Percentiles rank a stretch among this genome's conserved stretches.
These are phyloP conservation scores for Gallinago jamesoni DNA, from an alignment of 2,113 vertebrate species.

Conservation along the genomic window DNA sequence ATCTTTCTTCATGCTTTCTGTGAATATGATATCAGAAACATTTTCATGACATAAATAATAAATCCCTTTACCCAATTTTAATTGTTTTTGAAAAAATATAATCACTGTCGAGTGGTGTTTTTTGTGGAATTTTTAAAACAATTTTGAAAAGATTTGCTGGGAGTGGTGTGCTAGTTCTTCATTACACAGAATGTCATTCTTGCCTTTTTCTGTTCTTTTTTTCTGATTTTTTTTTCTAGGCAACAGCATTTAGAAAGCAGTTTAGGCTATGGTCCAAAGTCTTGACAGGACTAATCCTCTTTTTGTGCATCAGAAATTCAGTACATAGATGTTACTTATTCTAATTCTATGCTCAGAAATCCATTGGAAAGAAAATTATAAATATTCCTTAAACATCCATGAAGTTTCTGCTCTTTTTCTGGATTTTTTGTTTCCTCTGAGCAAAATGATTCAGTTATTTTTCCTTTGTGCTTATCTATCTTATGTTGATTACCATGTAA, in stretches of 20 bases:
- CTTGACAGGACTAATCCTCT: not conserved
- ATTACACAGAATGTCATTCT: not conserved
- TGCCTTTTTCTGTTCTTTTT: not conserved
- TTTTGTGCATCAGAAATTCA: not conserved
- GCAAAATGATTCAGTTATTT: not conserved
- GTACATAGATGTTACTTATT: not conserved
- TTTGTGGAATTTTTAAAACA: not conserved
- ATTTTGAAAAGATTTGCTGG: not conserved
- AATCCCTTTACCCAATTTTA: not conserved
- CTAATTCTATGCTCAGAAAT: not conserved
- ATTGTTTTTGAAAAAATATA: not conserved
- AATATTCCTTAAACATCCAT: not conserved
- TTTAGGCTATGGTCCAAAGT: not conserved
- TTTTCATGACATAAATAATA: not conserved
- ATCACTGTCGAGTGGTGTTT: not conserved
- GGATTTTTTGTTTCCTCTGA: not conserved
- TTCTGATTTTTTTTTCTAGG: not conserved
- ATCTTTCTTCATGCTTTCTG: not conserved
- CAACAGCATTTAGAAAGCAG: not conserved
- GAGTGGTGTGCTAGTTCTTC: not conserved
- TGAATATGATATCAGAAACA: not conserved
- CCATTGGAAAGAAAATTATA: not conserved
- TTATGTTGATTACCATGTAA: not conserved
- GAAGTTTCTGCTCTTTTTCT: not conserved
- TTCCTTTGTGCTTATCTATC: not conserved